A percentile compares a stretch with the other conserved stretches of the same genome.
Evolutionary conservation across 2,113 vertebrate species (phyloP).

Genomic region (Guaruba guarouba): DNA sequence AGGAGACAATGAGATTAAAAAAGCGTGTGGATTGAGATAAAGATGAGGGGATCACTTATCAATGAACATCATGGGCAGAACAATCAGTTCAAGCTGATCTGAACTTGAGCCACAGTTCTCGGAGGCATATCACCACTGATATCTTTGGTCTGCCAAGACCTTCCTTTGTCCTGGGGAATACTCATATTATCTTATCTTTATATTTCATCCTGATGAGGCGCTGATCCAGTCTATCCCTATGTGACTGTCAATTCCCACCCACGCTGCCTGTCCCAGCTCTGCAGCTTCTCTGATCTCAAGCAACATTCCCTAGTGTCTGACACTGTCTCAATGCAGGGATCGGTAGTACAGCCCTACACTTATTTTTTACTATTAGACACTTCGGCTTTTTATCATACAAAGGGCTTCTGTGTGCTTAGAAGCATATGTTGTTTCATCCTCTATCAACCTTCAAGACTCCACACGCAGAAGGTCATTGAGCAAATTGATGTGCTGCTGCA

Average conservation of each 20-base stretch:
- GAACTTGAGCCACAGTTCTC: neutral
- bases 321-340: neutral
- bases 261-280: neutral
- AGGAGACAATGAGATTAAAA: neutral
- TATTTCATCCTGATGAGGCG: neutral
- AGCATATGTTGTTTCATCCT: rapidly evolving
- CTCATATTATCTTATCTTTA: neutral
- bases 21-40: neutral
- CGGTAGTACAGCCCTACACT: neutral
- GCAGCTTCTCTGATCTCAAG: neutral
- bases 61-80: neutral
- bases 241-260: neutral
- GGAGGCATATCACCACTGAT: neutral
- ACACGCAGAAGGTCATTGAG: neutral
- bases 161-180: neutral
- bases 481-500: neutral
- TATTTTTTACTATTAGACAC: neutral
- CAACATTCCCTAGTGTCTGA: neutral
- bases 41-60: neutral
- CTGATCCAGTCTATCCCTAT: neutral
- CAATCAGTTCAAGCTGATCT: neutral
- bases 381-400: neutral
- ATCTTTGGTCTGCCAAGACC: neutral
- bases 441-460: neutral
- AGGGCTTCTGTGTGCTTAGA: neutral